phyloP scores from a whole-genome alignment of 2,113 vertebrate genomes.

The Ia io region DNA sequence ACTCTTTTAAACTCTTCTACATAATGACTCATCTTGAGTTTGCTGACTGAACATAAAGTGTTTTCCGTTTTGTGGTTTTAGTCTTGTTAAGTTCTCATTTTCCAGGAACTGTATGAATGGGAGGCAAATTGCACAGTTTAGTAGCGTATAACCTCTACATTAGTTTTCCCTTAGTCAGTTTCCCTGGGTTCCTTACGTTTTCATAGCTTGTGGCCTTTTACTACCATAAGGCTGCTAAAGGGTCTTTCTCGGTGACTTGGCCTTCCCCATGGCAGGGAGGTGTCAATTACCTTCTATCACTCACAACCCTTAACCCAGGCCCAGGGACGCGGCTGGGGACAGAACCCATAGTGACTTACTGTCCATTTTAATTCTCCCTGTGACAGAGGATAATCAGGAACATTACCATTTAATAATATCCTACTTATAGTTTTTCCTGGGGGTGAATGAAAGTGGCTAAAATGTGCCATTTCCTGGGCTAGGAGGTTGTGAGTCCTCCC shows the following conservation, averaged over 20 bases:
- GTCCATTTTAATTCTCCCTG: neutral
- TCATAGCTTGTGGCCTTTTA: neutral
- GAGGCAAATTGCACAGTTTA: conserved; percentile 66
- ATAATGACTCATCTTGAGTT: conserved; percentile 43
- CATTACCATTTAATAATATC: neutral
- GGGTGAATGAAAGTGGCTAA: no score
- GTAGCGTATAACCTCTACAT: neutral
- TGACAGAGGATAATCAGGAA: neutral
- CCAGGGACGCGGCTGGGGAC: neutral
- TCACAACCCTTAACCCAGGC: neutral
- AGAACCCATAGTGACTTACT: neutral
- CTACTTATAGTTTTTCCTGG: neutral
- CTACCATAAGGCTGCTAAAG: no score
- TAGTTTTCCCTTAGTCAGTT: conserved; percentile 39
- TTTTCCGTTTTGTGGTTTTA: conserved; percentile 61
- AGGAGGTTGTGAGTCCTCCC: neutral
- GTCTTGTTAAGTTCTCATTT: conserved; percentile 67
- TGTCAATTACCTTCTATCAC: neutral
- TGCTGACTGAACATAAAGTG: conserved; percentile 70
- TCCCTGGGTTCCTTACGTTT: neutral
- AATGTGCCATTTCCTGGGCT: neutral
- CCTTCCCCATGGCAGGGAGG: neutral
- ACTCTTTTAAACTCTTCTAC: neutral
- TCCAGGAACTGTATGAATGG: conserved; percentile 70
- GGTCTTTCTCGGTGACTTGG: neutral